These are phyloP conservation scores for Agapetus fuscipes DNA, from an alignment of 2,888 invertebrate genomes.

Conservation along the genomic window DNA sequence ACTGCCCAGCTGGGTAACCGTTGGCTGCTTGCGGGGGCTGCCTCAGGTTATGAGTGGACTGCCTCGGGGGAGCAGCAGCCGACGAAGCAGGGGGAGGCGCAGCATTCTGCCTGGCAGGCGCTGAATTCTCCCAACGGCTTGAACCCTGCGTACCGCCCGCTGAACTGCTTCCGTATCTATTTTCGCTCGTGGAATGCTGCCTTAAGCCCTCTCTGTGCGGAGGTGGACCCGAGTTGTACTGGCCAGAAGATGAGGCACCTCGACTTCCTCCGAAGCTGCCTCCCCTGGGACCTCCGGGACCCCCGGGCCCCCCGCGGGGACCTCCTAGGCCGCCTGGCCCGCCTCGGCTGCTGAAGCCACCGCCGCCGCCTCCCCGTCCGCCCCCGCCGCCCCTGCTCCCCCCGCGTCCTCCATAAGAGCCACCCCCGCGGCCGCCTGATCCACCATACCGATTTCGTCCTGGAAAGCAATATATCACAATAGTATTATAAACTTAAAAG, in stretches of 20 bases:
- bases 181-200: not conserved
- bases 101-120: not conserved
- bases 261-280: not conserved
- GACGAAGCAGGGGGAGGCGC: constrained; percentile 1
- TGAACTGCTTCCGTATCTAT: not conserved
- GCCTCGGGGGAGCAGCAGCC: constrained; percentile 3
- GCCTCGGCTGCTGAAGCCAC: constrained; percentile 4
- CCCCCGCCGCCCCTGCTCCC: constrained; percentile 32
- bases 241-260: too few relatives aligned
- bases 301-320: constrained; percentile 20
- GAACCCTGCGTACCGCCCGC: constrained; percentile 11
- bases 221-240: not conserved
- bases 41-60: too few relatives aligned
- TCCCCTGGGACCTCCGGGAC: constrained; percentile 10
- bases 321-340: constrained; percentile 9
- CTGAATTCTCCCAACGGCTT: not conserved
- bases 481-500: not conserved
- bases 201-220: not conserved
- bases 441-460: constrained; percentile 11
- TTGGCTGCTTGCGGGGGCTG: constrained; percentile 6
- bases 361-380: constrained; percentile 25
- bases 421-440: constrained; percentile 33
- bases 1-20: constrained; percentile 8
- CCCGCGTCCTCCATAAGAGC: constrained; percentile 38
- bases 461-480: constrained; percentile 6